These are phyloP conservation scores for Elephas maximus DNA, from an alignment of 2,113 vertebrate genomes.

Conservation along the genomic window DNA sequence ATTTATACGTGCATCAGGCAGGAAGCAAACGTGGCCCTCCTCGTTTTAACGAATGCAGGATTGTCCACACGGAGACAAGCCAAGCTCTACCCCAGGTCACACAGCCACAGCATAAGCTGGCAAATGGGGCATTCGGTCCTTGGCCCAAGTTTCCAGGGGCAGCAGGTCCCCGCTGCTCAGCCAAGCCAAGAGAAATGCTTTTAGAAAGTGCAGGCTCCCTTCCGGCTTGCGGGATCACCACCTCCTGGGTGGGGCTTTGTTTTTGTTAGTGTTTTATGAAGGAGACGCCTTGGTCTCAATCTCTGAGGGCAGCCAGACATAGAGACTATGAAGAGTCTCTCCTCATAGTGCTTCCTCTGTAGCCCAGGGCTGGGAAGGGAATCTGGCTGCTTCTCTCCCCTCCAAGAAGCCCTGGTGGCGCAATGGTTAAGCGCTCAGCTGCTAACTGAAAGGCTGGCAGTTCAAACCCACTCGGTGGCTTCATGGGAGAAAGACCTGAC, in stretches of 20 bases:
- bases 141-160: constrained; percentile 25
- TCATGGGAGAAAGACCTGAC: not conserved
- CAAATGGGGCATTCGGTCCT: not conserved
- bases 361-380: not conserved
- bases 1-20: not conserved
- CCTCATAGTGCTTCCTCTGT: not conserved
- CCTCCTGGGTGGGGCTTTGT: not conserved
- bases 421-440: not conserved
- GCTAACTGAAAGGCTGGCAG: not conserved
- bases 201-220: not conserved
- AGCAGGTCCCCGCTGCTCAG: not conserved
- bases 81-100: constrained; percentile 18
- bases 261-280: not conserved
- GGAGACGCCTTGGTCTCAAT: not conserved
- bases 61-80: not conserved
- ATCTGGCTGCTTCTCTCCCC: not conserved
- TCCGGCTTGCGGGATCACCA: not conserved
- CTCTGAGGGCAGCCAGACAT: not conserved
- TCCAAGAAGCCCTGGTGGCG: not conserved
- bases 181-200: constrained; percentile 6
- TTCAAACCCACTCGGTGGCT: not conserved
- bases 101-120: not conserved
- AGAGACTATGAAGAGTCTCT: not conserved
- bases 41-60: constrained; percentile 34
- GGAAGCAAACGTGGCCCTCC: not conserved